These are phyloP conservation scores for Tachystola acroxantha DNA, from an alignment of 2,888 invertebrate species.

Conservation along the genomic window DNA sequence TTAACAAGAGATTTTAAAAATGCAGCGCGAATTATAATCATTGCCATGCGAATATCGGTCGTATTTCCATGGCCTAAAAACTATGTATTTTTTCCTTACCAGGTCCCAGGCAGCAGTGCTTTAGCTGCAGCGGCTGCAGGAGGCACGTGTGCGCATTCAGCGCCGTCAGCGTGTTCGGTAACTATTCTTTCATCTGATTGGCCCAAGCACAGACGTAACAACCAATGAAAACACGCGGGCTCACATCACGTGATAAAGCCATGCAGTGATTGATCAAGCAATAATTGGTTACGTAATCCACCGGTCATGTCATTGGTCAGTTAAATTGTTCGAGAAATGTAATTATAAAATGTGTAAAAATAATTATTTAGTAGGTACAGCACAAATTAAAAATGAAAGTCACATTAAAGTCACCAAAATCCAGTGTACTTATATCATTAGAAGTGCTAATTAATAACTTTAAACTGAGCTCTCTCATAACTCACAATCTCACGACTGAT, in stretches of 20 bases:
- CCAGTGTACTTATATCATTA: too few species aligned
- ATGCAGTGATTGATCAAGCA: background rate
- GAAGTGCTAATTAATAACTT: background rate
- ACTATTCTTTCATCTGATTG: slow-evolving; percentile 30
- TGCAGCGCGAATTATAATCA: too few species aligned
- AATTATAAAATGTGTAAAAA: too few species aligned
- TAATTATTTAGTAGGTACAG: too few species aligned
- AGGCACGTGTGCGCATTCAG: slow-evolving; percentile 66
- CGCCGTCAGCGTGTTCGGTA: slow-evolving; percentile 72
- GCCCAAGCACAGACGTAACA: background rate
- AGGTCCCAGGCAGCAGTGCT: slow-evolving; percentile 73
- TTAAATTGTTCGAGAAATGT: too few species aligned
- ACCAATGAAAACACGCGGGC: background rate
- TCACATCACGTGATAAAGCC: background rate
- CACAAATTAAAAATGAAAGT: too few species aligned
- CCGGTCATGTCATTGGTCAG: background rate
- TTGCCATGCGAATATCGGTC: too few species aligned
- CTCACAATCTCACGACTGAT: background rate
- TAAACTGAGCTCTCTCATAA: background rate
- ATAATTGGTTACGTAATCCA: background rate
- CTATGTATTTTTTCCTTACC: slow-evolving; percentile 11
- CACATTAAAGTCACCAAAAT: too few species aligned
- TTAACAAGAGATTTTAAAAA: too few species aligned
- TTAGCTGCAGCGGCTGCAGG: slow-evolving; percentile 65
- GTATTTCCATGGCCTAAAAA: too few species aligned